Conservation (phyloP, 2,888 invertebrate species). For the Drosophila infuscata region DNA sequence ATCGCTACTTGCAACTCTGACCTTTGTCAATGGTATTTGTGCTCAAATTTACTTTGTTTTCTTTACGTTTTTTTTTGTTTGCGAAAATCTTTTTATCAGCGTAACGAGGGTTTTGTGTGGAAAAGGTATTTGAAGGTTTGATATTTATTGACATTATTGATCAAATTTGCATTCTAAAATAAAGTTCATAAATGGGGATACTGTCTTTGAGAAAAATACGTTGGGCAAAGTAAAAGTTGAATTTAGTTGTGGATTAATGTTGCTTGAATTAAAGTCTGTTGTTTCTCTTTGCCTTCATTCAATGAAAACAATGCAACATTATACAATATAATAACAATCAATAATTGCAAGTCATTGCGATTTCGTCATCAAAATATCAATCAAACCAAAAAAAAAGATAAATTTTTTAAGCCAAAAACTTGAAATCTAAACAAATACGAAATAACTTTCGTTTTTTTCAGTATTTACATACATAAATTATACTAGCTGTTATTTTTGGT, state of each 20-base stretch:
- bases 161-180: conserved; percentile 30
- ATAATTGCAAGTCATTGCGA: conserved; percentile 34
- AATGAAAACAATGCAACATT: background rate
- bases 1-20: conserved; percentile 63
- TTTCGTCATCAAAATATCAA: conserved; percentile 17
- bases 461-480: conserved; percentile 37
- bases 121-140: conserved; percentile 30
- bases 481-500: conserved; percentile 31
- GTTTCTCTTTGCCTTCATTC: background rate
- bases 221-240: background rate
- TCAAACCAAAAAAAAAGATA: conserved; percentile 5
- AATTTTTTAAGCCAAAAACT: conserved; percentile 13
- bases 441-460: conserved; percentile 66
- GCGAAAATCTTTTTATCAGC: conserved; percentile 47
- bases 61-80: conserved; percentile 24
- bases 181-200: background rate
- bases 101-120: conserved; percentile 37
- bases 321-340: conserved; percentile 6
- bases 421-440: conserved; percentile 18
- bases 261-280: background rate
- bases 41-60: conserved; percentile 28
- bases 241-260: background rate
- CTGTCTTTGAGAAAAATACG: background rate
- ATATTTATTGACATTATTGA: conserved; percentile 33
- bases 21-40: conserved; percentile 77